Base-by-base conservation (phyloP, 2,797 vertebrate genomes). In the Microchirus variegatus region DNA sequence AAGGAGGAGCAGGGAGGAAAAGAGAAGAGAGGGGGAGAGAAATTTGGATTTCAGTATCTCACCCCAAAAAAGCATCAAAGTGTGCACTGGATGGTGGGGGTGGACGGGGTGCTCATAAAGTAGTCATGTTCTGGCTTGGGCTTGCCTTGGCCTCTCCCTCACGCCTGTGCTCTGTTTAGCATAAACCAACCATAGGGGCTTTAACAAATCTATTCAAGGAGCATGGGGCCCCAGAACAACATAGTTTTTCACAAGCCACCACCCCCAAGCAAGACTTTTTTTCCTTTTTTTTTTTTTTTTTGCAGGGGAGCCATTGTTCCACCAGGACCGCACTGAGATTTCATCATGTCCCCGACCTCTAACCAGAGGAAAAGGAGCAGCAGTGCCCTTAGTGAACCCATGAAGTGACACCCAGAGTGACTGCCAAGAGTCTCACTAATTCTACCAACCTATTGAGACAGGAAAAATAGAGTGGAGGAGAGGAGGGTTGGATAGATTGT, bases 161-260 rank as follows among this genome's bases (percentile, higher is more conserved):
- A 91, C 86, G 87, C 89, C 87, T 91, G 90, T 83, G 90, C 78
- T 91, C 91, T 94, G 88, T 92, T 94, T 96, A 93, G 95, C 94
- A 94, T 94, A 94, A 93, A 95, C 93, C 95, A 94, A 93, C 94
- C 91, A 88, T 89, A 87, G 92, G 89, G 93, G 88, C 90, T 94
- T 97, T 96, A 95, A 96, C 95, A 95, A 96, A 96, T 96, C 95
- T 95, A 95, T 97, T 96, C 95, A 96, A 91, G 88, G 83, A 70
- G 83, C 89, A 83, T 75, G 91, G 87, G 91, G 86, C 90, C 83
- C 83, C 86, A 87, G 83, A 93, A 94, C 91, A 92, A 95, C 93
- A 89, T 93, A 76, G 89, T 93, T 93, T 88, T 94, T 95, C 92
- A 94, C 90, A 90, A 86, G 89, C 88, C 89, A 85, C 91, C 94